These are phyloP conservation scores for Halictus quadricinctus DNA, from an alignment of 2,888 invertebrate species.

Conservation along the genomic window DNA sequence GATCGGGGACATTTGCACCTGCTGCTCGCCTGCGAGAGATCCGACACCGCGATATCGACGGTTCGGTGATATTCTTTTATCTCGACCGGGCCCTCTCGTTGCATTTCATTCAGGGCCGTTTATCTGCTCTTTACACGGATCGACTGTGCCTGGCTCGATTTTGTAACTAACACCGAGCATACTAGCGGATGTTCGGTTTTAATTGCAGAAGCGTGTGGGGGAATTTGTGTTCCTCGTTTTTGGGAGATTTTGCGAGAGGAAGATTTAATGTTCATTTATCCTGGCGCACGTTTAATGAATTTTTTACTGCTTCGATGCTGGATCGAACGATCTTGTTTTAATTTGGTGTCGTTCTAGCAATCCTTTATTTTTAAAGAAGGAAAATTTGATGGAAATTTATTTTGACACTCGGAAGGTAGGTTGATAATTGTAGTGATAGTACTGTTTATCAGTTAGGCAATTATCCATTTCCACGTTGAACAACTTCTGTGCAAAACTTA, in stretches of 20 bases:
- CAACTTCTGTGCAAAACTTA: not conserved
- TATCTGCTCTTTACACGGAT: not conserved
- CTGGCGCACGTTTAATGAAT: not conserved
- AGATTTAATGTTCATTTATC: not conserved
- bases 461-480: not conserved
- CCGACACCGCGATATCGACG: not conserved
- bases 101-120: not conserved
- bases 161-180: not conserved
- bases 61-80: not conserved
- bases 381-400: not conserved
- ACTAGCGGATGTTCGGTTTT: not conserved
- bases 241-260: not conserved
- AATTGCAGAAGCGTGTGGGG: not conserved
- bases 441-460: not conserved
- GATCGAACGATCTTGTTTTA: too few relatives aligned
- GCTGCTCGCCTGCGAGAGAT: conserved; percentile 38
- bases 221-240: not conserved
- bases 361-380: not conserved
- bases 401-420: not conserved
- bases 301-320: not conserved
- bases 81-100: not conserved
- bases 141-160: not conserved
- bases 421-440: not conserved
- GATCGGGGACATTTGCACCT: conserved; percentile 58
- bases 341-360: too few relatives aligned